Conservation (phyloP, 2,113 vertebrate species). For the Sterrhoptilus dennistouni region DNA sequence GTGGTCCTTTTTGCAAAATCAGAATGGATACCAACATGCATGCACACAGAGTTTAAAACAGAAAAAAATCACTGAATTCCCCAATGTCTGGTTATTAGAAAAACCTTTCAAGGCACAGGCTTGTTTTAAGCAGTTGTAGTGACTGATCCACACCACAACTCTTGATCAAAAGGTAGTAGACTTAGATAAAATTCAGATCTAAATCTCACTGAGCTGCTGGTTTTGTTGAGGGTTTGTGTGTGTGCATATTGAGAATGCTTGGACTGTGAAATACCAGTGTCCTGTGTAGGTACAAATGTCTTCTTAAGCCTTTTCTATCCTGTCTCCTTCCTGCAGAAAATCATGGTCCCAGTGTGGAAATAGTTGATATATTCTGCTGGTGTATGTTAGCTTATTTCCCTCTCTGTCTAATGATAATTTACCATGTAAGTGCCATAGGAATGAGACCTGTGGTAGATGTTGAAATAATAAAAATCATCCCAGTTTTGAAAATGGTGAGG, state of each 20-base stretch:
- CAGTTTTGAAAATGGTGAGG: neutral
- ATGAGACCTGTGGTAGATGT: neutral
- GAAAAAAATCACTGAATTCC: neutral
- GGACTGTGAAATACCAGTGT: neutral
- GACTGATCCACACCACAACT: neutral
- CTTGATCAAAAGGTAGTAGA: neutral
- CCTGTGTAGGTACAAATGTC: neutral
- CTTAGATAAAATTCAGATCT: neutral
- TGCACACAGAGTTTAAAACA: neutral
- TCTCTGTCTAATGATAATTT: neutral
- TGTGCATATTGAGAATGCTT: neutral
- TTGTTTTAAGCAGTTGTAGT: neutral
- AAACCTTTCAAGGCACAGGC: neutral
- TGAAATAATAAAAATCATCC: neutral
- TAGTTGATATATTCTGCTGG: neutral
- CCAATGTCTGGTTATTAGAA: neutral
- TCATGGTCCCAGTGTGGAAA: neutral
- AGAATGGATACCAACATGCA: neutral
- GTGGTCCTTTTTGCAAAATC: conserved; percentile 28
- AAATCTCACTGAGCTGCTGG: neutral
- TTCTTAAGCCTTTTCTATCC: neutral
- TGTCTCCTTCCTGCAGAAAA: neutral
- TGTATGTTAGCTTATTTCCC: neutral
- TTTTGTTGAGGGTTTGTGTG: neutral
- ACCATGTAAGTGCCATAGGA: neutral